phyloP scores from a whole-genome alignment of 2,888 invertebrate species.

The Meteorus colon region DNA sequence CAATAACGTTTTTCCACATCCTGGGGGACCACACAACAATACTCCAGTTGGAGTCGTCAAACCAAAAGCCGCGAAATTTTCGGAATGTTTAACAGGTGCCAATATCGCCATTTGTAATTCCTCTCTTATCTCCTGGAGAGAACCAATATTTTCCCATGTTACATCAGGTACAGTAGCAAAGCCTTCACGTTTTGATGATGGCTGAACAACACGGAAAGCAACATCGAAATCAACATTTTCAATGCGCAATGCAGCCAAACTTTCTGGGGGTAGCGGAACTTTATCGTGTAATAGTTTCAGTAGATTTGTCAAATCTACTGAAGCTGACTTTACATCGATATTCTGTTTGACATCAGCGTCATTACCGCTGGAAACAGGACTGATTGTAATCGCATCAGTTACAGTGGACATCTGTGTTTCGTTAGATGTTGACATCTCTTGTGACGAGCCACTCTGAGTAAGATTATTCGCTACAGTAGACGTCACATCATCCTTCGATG shows the following conservation, averaged over 20 bases:
- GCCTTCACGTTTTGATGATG: conserved; percentile 96
- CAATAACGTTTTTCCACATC: conserved; percentile 95
- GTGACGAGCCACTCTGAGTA: background rate
- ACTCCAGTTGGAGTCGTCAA: conserved; percentile 90
- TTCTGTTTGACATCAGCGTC: conserved; percentile 11
- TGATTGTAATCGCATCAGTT: conserved; percentile 16
- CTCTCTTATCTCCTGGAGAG: conserved; percentile 88
- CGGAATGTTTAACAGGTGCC: conserved; percentile 92
- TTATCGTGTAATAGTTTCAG: conserved; percentile 80
- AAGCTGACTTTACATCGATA: conserved; percentile 38
- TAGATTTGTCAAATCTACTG: conserved; percentile 75
- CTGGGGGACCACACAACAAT: conserved; percentile 96
- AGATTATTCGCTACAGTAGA: background rate
- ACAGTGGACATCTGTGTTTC: conserved; percentile 51
- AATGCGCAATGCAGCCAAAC: conserved; percentile 80
- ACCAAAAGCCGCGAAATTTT: conserved; percentile 85
- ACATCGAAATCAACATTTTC: conserved; percentile 84
- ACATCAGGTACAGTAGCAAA: conserved; percentile 98
- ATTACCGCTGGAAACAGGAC: conserved; percentile 15
- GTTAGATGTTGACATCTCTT: conserved; percentile 43
- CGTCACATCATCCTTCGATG: background rate
- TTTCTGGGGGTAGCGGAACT: conserved; percentile 78
- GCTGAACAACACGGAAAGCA: conserved; percentile 89
- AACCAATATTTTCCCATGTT: conserved; percentile 97
- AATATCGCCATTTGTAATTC: conserved; percentile 93